phyloP scores from a whole-genome alignment of 2,888 invertebrate genomes.

The Papilio elwesi region DNA sequence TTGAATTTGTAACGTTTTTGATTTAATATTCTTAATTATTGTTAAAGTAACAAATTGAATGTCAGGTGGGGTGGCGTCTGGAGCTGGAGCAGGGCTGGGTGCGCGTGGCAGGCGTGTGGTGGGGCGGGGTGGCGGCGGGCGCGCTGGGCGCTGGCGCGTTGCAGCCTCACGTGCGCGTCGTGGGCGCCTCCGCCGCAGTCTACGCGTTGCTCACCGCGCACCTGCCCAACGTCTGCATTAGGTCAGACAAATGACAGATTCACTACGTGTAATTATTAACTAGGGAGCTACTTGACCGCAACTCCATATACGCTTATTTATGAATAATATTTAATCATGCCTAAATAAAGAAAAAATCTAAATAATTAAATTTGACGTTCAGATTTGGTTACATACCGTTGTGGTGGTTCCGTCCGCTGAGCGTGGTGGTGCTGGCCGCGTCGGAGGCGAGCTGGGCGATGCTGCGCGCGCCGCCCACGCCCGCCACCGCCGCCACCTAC shows the following conservation, averaged over 20 bases:
- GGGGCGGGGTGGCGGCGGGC: constrained; percentile 89
- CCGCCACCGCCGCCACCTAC: constrained; percentile 45
- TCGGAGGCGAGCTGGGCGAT: constrained; percentile 85
- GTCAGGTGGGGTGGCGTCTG: constrained; percentile 81
- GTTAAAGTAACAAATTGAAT: neutral
- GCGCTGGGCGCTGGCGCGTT: constrained; percentile 90
- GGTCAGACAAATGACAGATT: constrained; percentile 51
- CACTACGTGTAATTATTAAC: too few species aligned
- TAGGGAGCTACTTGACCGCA: too few species aligned
- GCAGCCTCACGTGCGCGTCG: constrained; percentile 89
- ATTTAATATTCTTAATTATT: neutral
- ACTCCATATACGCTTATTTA: neutral
- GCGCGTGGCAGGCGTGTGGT: constrained; percentile 88
- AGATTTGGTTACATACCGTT: constrained; percentile 76
- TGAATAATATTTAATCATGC: neutral
- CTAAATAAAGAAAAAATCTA: too few species aligned
- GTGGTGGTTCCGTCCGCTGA: constrained; percentile 83
- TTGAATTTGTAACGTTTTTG: too few species aligned
- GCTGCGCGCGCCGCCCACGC: constrained; percentile 42
- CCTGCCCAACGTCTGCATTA: constrained; percentile 90
- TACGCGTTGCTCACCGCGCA: constrained; percentile 95
- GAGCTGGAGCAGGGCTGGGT: constrained; percentile 90
- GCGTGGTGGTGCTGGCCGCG: constrained; percentile 85
- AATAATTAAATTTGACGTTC: constrained; percentile 5
- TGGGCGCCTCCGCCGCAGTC: constrained; percentile 96